phyloP scores from a whole-genome alignment of 2,113 vertebrate genomes.

The Polyodon spathula region DNA sequence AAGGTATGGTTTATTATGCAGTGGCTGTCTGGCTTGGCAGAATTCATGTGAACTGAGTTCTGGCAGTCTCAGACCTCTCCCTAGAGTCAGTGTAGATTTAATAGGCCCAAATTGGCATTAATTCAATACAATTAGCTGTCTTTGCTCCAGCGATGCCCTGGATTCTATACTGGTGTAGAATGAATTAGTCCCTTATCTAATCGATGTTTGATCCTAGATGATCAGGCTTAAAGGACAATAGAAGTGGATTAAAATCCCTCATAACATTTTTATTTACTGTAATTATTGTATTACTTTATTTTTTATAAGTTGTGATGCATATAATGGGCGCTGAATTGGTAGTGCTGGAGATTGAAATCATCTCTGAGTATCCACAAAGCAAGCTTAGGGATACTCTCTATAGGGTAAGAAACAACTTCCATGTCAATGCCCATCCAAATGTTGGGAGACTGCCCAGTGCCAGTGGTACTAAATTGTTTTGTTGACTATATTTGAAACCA shows the following conservation, averaged over 20 bases:
- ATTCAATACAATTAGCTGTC: constrained; percentile 1
- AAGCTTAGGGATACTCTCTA: too few species aligned
- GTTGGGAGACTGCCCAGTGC: too few species aligned
- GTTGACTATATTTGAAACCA: too few species aligned
- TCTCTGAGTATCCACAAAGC: too few species aligned
- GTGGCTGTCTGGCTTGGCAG: not conserved
- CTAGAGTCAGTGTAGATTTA: not conserved
- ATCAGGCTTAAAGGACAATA: not conserved
- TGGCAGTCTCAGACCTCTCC: not conserved
- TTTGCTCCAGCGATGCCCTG: not conserved
- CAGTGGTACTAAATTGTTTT: too few species aligned
- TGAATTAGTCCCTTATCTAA: not conserved
- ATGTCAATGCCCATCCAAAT: too few species aligned
- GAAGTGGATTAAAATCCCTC: not conserved
- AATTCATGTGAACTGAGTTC: not conserved
- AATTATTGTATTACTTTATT: not conserved
- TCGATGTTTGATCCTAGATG: not conserved
- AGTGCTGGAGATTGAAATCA: too few species aligned
- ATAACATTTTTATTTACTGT: not conserved
- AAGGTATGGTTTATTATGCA: not conserved
- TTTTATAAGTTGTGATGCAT: too few species aligned
- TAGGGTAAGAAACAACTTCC: too few species aligned
- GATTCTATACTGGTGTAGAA: not conserved
- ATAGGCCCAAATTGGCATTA: not conserved
- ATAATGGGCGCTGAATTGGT: too few species aligned